These are phyloP conservation scores for Tenthredo distinguenda DNA, from an alignment of 2,888 invertebrate genomes.

Conservation along the genomic window DNA sequence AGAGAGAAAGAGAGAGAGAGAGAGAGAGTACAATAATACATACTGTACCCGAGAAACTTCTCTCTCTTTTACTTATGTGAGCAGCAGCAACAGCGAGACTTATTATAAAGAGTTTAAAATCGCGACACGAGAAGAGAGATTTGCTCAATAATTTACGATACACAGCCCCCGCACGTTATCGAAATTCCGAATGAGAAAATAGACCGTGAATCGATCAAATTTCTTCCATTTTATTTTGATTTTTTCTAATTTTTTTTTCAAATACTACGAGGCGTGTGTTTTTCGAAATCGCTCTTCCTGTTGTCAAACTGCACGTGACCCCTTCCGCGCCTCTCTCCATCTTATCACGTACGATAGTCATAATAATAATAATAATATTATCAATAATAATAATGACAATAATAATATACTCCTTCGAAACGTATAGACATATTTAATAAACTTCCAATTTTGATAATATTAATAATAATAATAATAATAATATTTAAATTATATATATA, in stretches of 20 bases:
- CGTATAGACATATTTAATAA: slow-evolving; percentile 48
- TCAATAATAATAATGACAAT: slow-evolving; percentile 8
- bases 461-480: slow-evolving; percentile 62
- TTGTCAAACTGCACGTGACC: too few species aligned
- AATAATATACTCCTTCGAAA: slow-evolving; percentile 7
- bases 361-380: slow-evolving; percentile 1
- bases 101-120: neutral
- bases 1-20: neutral
- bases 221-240: too few species aligned
- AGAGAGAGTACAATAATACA: neutral
- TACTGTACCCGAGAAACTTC: neutral
- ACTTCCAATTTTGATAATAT: slow-evolving; percentile 56
- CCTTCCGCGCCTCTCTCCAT: neutral
- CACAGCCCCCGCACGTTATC: neutral
- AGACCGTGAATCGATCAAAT: too few species aligned
- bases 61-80: neutral
- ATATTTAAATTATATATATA: slow-evolving; percentile 67
- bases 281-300: neutral
- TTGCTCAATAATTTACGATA: neutral
- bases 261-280: neutral
- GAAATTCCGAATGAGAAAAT: neutral
- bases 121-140: slow-evolving; percentile 21
- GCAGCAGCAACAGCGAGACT: neutral
- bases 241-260: neutral
- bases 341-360: neutral